phyloP scores from a whole-genome alignment of 2,113 vertebrate species.

The Excalfactoria chinensis region DNA sequence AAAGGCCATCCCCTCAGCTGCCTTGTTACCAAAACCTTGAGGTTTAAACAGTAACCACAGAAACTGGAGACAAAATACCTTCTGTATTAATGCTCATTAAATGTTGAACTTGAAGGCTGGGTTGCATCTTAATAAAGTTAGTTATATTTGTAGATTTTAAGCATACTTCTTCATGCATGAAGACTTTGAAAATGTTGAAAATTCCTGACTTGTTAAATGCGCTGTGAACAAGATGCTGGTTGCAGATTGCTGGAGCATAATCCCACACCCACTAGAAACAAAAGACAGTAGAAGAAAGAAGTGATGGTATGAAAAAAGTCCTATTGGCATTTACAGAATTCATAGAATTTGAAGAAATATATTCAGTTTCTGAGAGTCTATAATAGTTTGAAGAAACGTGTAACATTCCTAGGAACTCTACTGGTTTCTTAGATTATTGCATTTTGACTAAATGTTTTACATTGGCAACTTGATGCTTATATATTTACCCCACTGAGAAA shows the following conservation, averaged over 20 bases:
- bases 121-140: neutral
- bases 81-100: neutral
- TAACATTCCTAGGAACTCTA: neutral
- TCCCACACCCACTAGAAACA: neutral
- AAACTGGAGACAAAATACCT: neutral
- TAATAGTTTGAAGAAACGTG: neutral
- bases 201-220: neutral
- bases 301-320: neutral
- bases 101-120: neutral
- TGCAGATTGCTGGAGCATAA: neutral
- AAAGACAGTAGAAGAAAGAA: neutral
- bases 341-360: neutral
- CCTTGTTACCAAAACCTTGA: neutral
- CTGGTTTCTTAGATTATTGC: neutral
- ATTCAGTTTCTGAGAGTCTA: neutral
- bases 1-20: neutral
- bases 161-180: neutral
- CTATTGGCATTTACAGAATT: neutral
- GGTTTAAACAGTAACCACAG: neutral
- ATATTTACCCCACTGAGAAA: neutral
- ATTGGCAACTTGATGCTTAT: neutral
- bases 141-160: neutral
- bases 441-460: neutral
- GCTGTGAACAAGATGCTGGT: neutral
- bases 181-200: neutral